Conservation (phyloP, 1,140 invertebrate genomes). For the Pogonomyrmex californicus region DNA sequence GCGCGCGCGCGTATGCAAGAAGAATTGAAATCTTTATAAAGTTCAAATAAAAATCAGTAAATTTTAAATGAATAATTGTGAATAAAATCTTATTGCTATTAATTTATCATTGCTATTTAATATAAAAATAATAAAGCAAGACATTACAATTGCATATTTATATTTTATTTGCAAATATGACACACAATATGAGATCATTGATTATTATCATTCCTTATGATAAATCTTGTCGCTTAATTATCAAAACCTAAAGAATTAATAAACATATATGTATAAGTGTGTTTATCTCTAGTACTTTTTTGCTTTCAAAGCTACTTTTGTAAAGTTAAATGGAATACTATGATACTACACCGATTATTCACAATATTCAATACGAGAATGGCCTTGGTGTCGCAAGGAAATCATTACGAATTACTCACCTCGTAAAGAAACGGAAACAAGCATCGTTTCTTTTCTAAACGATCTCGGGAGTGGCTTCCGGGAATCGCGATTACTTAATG, state of each 20-base stretch:
- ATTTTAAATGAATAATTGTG: background rate
- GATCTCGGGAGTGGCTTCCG: slow-evolving; percentile 69
- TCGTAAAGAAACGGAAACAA: slow-evolving; percentile 61
- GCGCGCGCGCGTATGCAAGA: too few species aligned
- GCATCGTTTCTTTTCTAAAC: slow-evolving; percentile 66
- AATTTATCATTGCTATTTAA: too few species aligned
- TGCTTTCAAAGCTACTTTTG: background rate
- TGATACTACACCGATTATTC: background rate
- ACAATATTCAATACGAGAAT: background rate
- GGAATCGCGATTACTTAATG: background rate
- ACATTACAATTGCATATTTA: background rate
- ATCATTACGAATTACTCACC: slow-evolving; percentile 17
- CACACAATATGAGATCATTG: background rate
- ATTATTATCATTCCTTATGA: background rate
- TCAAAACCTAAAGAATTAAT: background rate
- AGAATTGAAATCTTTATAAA: too few species aligned
- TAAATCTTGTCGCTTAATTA: background rate
- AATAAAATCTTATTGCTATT: background rate
- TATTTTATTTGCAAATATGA: background rate
- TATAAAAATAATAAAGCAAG: background rate
- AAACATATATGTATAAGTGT: background rate
- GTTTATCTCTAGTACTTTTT: background rate
- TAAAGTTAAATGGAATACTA: background rate
- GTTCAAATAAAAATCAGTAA: background rate
- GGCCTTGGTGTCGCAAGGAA: slow-evolving; percentile 19